Evolutionary conservation across 2,797 vertebrate species (phyloP), one percentile per base, ranked within the genome.

Genomic region (Coregonus suidteri): DNA sequence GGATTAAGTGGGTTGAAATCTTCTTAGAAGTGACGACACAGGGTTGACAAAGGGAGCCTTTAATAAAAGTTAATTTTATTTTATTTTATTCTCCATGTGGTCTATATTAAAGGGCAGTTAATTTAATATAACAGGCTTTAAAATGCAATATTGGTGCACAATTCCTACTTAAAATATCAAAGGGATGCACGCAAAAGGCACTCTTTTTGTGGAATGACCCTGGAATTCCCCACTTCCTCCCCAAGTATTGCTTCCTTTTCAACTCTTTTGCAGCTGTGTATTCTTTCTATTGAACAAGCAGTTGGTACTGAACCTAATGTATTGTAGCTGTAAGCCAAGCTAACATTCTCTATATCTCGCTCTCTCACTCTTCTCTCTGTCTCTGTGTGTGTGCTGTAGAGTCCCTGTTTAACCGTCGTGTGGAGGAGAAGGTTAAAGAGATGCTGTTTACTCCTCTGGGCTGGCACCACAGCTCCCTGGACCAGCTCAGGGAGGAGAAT

Each of bases 361-460:
- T 13, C 9, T 47, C 41, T 47, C 9, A 47, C 41, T 13, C 41
- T 11, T 47, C 41, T 47, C 15, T 30, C 5, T 15, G 47, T 83
- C 5, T 20, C 71, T 77, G 6, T 15, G 18, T 31, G 13, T 66
- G 3, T 62, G 41, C 13, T 69, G 51, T 76, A 99, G 98, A 99
- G 88, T 99, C 98, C 3, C 91, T 99, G 83, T 99, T 99, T 85
- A 97, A 99, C 90, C 96, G 98, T 0, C 95, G 96, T 0, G 98
- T 99, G 86, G 98, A 99, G 86, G 98, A 99, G 84, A 99, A 99
- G 84, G 95, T 97, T 72, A 99, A 98, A 85, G 98, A 99, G 75
- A 94, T 99, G 89, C 93, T 98, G 85, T 98, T 99, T 74, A 99
- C 98, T 0, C 97, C 98, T 0, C 87, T 99, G 89, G 97, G 98